These are phyloP conservation scores for Enteromius paludinosus DNA, from an alignment of 2,797 vertebrate genomes.

Conservation along the genomic window DNA sequence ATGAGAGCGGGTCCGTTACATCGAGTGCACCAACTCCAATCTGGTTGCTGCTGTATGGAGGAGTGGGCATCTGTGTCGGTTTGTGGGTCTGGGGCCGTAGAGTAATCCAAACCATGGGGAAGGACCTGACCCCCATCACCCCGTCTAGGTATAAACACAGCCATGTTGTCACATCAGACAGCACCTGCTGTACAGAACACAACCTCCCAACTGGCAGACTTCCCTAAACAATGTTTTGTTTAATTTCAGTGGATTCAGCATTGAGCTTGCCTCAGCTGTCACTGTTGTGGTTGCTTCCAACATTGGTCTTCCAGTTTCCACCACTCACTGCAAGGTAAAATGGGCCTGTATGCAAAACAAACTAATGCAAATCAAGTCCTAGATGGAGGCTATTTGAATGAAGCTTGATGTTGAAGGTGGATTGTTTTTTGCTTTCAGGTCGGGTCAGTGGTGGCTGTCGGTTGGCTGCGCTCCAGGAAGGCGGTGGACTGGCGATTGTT, in stretches of 20 bases:
- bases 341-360: slow-evolving; percentile 37
- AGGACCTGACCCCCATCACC: slow-evolving; percentile 96
- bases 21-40: slow-evolving; percentile 82
- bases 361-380: slow-evolving; percentile 45
- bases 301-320: slow-evolving; percentile 95
- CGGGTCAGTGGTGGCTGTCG: slow-evolving; percentile 95
- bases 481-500: slow-evolving; percentile 98
- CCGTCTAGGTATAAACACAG: slow-evolving; percentile 87
- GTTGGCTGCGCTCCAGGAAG: slow-evolving; percentile 94
- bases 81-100: slow-evolving; percentile 98
- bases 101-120: slow-evolving; percentile 98
- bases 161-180: neutral
- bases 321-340: slow-evolving; percentile 97
- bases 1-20: slow-evolving; percentile 76
- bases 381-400: slow-evolving; percentile 53
- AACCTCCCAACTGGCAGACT: neutral
- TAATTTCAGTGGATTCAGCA: slow-evolving; percentile 92
- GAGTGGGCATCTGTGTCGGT: slow-evolving; percentile 91
- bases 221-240: slow-evolving; percentile 36
- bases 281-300: slow-evolving; percentile 97
- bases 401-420: neutral
- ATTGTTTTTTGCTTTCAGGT: slow-evolving; percentile 75
- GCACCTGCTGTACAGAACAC: slow-evolving; percentile 1
- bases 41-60: slow-evolving; percentile 94
- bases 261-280: slow-evolving; percentile 94